Conservation (phyloP, 1,140 invertebrate species). For the Musca domestica region DNA sequence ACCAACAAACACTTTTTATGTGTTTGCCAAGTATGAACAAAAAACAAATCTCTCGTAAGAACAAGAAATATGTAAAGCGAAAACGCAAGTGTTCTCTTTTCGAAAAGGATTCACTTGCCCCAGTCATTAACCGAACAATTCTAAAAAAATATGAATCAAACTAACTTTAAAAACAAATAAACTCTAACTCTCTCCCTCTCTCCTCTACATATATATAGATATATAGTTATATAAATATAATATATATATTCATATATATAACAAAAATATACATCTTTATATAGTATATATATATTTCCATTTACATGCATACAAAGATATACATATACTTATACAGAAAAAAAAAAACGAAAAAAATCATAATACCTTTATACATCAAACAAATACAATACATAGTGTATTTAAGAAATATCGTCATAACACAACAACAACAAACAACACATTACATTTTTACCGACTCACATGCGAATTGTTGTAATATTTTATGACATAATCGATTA, state of each 20-base stretch:
- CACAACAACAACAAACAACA: neutral
- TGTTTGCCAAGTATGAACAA: neutral
- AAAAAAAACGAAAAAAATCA: neutral
- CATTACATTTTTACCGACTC: neutral
- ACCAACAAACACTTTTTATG: constrained; percentile 16
- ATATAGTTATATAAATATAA: neutral
- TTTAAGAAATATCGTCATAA: neutral
- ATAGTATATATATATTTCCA: constrained; percentile 10
- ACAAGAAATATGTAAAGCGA: neutral
- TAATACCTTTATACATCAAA: neutral
- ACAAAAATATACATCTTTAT: neutral
- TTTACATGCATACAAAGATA: neutral
- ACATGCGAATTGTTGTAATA: neutral
- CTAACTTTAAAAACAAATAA: neutral
- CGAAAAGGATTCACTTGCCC: too few relatives aligned
- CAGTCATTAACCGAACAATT: constrained; percentile 15
- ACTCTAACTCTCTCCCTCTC: neutral
- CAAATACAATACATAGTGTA: neutral
- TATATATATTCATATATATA: constrained; percentile 12
- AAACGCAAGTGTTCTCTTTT: neutral
- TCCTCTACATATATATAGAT: neutral
- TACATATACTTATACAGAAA: neutral
- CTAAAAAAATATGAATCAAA: constrained; percentile 15
- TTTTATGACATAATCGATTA: neutral
- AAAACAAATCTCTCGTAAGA: neutral